phyloP scores from a whole-genome alignment of 2,113 vertebrate species.

The Elgaria multicarinata region DNA sequence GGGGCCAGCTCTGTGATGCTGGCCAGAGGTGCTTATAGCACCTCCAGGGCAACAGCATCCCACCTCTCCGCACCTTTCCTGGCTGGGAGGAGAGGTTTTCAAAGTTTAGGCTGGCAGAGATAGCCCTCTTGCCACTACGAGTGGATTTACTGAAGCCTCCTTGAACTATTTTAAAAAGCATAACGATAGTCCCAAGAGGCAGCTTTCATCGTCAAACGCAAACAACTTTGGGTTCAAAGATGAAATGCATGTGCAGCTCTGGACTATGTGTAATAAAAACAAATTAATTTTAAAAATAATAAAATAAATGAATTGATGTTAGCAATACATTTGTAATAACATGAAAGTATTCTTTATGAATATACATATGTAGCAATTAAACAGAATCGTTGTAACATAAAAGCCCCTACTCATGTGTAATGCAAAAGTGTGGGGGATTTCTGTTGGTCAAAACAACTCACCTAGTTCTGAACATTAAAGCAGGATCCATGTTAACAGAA shows the following conservation, averaged over 20 bases:
- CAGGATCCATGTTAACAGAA: slow-evolving; percentile 97
- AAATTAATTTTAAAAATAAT: too few species aligned
- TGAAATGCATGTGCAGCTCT: neutral
- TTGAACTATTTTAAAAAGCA: neutral
- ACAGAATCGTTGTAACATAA: neutral
- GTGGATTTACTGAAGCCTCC: neutral
- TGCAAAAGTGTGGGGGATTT: neutral
- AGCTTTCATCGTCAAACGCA: neutral
- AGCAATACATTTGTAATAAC: neutral
- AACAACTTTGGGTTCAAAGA: neutral
- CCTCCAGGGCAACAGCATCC: neutral
- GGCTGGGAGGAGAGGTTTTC: neutral
- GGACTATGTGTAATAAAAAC: too few species aligned
- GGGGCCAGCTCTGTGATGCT: neutral
- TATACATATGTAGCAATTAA: neutral
- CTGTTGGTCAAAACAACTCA: slow-evolving; percentile 56
- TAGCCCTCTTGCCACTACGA: neutral
- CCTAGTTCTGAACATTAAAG: slow-evolving; percentile 98
- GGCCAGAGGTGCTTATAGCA: neutral
- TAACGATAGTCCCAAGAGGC: neutral
- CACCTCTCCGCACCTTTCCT: neutral
- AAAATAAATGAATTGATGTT: neutral
- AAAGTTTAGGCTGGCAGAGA: too few species aligned
- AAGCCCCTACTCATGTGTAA: too few species aligned
- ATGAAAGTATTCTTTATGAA: neutral